phyloP scores from a whole-genome alignment of 2,888 invertebrate genomes.

The Euphydryas editha region DNA sequence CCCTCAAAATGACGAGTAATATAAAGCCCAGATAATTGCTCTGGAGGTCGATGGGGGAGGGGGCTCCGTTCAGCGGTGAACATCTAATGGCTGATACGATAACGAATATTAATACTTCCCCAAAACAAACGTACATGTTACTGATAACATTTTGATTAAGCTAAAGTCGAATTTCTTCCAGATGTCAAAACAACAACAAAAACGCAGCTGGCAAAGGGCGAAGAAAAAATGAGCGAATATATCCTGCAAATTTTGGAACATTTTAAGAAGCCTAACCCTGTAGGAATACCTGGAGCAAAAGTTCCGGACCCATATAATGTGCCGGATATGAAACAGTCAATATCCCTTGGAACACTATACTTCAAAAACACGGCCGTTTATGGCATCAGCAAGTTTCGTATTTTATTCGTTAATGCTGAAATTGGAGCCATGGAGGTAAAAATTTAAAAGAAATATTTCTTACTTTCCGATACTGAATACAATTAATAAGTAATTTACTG shows the following conservation, averaged over 20 bases:
- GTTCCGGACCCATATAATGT: conserved; percentile 92
- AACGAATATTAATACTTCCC: no score
- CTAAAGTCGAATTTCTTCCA: conserved; percentile 31
- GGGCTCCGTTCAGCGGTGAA: no score
- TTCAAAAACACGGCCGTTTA: conserved; percentile 89
- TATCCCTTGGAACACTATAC: conserved; percentile 86
- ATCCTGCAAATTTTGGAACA: conserved; percentile 89
- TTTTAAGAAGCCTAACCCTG: conserved; percentile 91
- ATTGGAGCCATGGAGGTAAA: conserved; percentile 89
- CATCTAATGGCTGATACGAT: no score
- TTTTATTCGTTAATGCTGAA: conserved; percentile 88
- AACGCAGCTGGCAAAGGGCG: conserved; percentile 67
- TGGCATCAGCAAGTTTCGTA: conserved; percentile 91
- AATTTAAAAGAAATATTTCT: neutral
- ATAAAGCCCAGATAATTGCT: no score
- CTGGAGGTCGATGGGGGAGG: no score
- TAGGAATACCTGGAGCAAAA: conserved; percentile 90
- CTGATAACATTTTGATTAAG: neutral
- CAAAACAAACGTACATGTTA: no score
- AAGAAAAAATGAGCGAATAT: conserved; percentile 89
- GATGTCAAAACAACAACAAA: conserved; percentile 43
- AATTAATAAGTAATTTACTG: no score
- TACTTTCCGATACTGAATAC: no score
- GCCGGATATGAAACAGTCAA: conserved; percentile 89
- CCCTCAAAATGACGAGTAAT: no score